Evolutionary conservation across 2,113 vertebrate species (phyloP).

Genomic region (Lampris incognitus): DNA sequence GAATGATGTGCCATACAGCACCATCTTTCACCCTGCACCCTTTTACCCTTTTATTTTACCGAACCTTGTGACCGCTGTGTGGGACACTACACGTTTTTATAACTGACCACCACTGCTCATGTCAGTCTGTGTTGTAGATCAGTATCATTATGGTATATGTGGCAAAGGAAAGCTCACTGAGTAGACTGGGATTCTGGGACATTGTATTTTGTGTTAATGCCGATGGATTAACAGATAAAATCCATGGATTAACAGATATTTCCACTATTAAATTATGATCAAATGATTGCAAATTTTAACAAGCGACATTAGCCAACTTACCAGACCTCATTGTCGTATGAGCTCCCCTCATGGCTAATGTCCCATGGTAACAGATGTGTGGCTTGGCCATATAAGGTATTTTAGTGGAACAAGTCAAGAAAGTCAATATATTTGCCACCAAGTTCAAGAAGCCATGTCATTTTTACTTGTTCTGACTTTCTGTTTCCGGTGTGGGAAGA

Average conservation of each 20-base stretch:
- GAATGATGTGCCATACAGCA: too few species aligned
- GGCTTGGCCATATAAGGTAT: too few species aligned
- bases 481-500: too few species aligned
- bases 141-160: slow-evolving; percentile 20
- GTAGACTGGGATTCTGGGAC: slow-evolving; percentile 48
- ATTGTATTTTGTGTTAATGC: slow-evolving; percentile 55
- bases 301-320: slow-evolving; percentile 26
- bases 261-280: slow-evolving; percentile 37
- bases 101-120: neutral
- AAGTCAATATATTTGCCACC: too few species aligned
- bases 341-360: neutral
- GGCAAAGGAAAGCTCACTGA: slow-evolving; percentile 24
- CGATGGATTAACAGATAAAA: slow-evolving; percentile 57
- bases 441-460: too few species aligned
- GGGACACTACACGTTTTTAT: neutral
- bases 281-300: slow-evolving; percentile 33
- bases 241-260: slow-evolving; percentile 44
- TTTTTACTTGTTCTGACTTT: too few species aligned
- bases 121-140: neutral
- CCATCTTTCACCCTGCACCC: too few species aligned
- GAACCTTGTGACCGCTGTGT: neutral
- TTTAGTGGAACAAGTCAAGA: too few species aligned
- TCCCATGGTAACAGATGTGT: neutral
- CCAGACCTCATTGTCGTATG: neutral
- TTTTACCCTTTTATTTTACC: too few species aligned